These are phyloP conservation scores for Malachius bipustulatus DNA, from an alignment of 2,888 invertebrate species.

Conservation along the genomic window DNA sequence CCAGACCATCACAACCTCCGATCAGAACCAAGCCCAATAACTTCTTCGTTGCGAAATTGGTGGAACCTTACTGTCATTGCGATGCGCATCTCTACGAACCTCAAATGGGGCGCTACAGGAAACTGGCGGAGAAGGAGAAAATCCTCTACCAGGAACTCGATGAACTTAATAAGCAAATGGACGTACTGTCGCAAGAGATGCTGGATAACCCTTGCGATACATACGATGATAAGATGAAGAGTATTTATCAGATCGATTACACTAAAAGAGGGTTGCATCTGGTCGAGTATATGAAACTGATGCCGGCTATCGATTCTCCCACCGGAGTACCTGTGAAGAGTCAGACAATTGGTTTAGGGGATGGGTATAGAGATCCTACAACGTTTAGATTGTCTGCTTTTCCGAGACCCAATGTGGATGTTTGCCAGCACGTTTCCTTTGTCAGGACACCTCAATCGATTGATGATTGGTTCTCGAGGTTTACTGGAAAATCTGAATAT, in stretches of 20 bases:
- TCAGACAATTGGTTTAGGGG: conserved; percentile 42
- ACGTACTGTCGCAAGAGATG: conserved; percentile 47
- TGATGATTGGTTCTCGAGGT: conserved; percentile 43
- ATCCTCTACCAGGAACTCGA: conserved; percentile 45
- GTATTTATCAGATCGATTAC: conserved; percentile 50
- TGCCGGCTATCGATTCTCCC: conserved; percentile 48
- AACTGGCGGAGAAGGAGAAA: conserved; percentile 48
- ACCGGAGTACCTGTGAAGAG: conserved; percentile 47
- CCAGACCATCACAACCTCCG: conserved; percentile 50
- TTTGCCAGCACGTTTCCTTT: conserved; percentile 34
- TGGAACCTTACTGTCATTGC: conserved; percentile 53
- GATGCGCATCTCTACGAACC: conserved; percentile 49
- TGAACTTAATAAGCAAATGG: conserved; percentile 44
- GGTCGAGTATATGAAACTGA: conserved; percentile 43
- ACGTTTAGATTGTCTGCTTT: conserved; percentile 45
- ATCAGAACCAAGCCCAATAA: conserved; percentile 38
- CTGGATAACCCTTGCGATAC: conserved; percentile 52
- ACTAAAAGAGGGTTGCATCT: conserved; percentile 48
- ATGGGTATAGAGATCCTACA: conserved; percentile 51
- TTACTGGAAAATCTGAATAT: conserved; percentile 50
- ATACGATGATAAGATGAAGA: conserved; percentile 48
- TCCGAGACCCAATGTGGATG: conserved; percentile 44
- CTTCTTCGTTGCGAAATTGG: conserved; percentile 41
- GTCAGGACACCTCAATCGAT: conserved; percentile 38
- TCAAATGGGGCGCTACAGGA: conserved; percentile 48